These are phyloP conservation scores for Temnothorax longispinosus DNA, from an alignment of 1,140 invertebrate species.

Conservation along the genomic window DNA sequence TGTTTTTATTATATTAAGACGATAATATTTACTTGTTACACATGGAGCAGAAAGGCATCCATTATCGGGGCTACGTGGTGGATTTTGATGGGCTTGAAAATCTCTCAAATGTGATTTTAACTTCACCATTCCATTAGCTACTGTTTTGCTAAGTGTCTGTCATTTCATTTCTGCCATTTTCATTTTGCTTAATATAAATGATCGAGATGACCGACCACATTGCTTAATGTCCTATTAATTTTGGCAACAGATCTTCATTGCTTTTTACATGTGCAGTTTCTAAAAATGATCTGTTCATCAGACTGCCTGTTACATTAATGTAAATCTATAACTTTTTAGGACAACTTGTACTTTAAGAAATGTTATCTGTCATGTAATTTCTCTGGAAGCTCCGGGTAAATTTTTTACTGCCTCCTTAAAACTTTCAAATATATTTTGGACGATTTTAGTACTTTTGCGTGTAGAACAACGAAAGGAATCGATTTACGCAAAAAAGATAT, in stretches of 20 bases:
- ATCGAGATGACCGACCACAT: background rate
- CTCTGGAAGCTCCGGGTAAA: background rate
- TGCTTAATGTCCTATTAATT: conserved; percentile 1
- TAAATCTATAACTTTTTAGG: background rate
- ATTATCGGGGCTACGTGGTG: conserved; percentile 13
- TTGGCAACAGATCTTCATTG: background rate
- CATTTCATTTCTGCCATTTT: background rate
- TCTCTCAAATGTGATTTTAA: conserved; percentile 47
- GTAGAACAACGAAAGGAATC: background rate
- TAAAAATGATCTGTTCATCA: background rate
- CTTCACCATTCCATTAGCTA: conserved; percentile 42
- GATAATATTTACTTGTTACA: conserved; percentile 8
- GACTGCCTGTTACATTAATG: background rate
- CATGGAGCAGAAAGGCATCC: conserved; percentile 4
- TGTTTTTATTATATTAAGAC: conserved; percentile 28
- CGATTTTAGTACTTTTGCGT: background rate
- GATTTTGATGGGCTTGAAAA: conserved; percentile 18
- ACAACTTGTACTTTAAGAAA: background rate
- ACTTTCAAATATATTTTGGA: background rate
- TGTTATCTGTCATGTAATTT: background rate
- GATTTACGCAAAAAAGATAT: background rate
- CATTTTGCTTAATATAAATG: conserved; percentile 10
- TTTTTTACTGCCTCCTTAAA: background rate
- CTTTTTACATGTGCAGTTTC: background rate
- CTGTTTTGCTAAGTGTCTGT: conserved; percentile 31